Evolutionary conservation across 2,888 invertebrate genomes (phyloP).

Genomic region (Leptura quadrifasciata): DNA sequence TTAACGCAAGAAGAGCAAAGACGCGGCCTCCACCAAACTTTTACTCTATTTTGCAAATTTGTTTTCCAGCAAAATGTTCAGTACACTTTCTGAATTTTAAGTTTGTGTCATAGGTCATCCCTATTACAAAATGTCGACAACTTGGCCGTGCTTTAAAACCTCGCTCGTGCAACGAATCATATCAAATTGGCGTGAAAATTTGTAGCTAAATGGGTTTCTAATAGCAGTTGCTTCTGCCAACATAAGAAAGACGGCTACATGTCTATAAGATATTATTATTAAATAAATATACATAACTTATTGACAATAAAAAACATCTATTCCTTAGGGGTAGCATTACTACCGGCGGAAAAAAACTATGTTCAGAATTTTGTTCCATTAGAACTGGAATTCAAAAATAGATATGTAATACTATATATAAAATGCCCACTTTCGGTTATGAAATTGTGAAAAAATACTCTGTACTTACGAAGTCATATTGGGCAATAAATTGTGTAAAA

Average conservation of each 20-base stretch:
- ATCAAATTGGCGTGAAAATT: conserved; percentile 63
- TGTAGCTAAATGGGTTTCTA: conserved; percentile 50
- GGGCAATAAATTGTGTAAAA: too few relatives aligned
- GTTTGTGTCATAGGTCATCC: conserved; percentile 69
- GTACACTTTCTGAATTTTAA: conserved; percentile 70
- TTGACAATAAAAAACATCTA: too few relatives aligned
- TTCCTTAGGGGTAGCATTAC: too few relatives aligned
- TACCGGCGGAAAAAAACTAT: too few relatives aligned
- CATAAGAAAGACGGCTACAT: background rate
- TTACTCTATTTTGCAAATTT: conserved; percentile 72
- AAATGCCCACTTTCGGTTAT: too few relatives aligned
- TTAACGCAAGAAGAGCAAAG: conserved; percentile 58
- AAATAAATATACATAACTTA: background rate
- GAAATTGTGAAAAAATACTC: too few relatives aligned
- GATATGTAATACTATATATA: too few relatives aligned
- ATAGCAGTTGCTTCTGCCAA: conserved; percentile 35
- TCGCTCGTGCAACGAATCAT: conserved; percentile 65
- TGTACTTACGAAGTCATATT: too few relatives aligned
- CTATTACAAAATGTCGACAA: conserved; percentile 65
- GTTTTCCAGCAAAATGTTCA: conserved; percentile 71
- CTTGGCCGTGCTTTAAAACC: conserved; percentile 57
- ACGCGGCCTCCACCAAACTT: conserved; percentile 63
- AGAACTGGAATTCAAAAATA: too few relatives aligned
- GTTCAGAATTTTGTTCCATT: too few relatives aligned
- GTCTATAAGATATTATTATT: background rate